These are phyloP conservation scores for Athalia circularis DNA, from an alignment of 2,888 invertebrate genomes.

Conservation along the genomic window DNA sequence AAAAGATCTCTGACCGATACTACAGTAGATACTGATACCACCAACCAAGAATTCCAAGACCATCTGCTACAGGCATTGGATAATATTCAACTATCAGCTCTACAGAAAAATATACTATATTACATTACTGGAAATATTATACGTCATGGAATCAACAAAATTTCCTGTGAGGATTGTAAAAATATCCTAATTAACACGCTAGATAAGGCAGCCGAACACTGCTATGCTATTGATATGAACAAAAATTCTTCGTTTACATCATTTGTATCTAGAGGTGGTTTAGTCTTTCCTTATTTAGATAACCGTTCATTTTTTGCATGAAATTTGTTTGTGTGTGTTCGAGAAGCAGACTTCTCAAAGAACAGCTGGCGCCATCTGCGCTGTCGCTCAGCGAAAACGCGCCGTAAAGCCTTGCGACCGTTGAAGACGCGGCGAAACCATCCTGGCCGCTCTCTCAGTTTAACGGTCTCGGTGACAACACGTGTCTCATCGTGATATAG, in stretches of 20 bases:
- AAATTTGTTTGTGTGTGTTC: too few species aligned
- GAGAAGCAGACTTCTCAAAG: too few species aligned
- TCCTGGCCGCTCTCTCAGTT: too few species aligned
- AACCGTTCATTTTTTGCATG: too few species aligned
- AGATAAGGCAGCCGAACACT: slow-evolving; percentile 12
- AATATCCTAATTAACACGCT: slow-evolving; percentile 1
- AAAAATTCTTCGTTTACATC: slow-evolving; percentile 21
- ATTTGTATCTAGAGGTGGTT: slow-evolving; percentile 41
- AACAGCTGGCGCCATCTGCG: too few species aligned
- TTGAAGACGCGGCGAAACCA: too few species aligned
- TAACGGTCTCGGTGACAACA: too few species aligned
- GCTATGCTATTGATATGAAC: slow-evolving; percentile 25
- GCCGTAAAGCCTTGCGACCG: too few species aligned
- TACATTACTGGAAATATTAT: slow-evolving; percentile 40
- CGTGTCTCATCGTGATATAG: too few species aligned
- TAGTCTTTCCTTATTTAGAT: slow-evolving; percentile 41
- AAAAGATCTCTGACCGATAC: slow-evolving; percentile 19
- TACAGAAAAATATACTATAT: slow-evolving; percentile 39
- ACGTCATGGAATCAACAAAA: slow-evolving; percentile 9
- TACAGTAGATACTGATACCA: slow-evolving; percentile 13
- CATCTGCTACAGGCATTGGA: slow-evolving; percentile 13
- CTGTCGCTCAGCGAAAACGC: too few species aligned
- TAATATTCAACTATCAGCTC: slow-evolving; percentile 23
- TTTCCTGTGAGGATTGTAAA: slow-evolving; percentile 28
- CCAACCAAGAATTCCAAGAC: slow-evolving; percentile 16